Evolutionary conservation across 2,888 invertebrate genomes (phyloP), one percentile per base, ranked within the genome.

Genomic region (Aproaerema taeniolella): DNA sequence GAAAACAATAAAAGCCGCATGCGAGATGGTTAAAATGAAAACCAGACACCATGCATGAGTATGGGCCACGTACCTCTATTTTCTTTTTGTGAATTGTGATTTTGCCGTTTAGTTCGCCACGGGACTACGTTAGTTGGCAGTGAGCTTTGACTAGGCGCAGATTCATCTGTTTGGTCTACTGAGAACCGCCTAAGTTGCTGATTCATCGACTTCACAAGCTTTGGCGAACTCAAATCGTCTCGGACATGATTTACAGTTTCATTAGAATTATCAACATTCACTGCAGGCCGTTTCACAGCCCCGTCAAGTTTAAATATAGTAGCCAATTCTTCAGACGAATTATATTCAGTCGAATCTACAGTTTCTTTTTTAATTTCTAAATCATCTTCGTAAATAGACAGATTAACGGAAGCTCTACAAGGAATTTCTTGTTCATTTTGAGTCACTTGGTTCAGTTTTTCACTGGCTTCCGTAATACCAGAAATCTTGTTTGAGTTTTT

Each of bases 271-370:
- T 67, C 67, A 45, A 54, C 57, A 8, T 53, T 49, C 25, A 43
- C 41, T 39, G 44, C 42, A 24, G 47, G 53, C 38, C 54, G 45
- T 54, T 67, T 74, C 11, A 53, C 50, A 48, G 56, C 67, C 41
- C 53, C 59, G 32, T 77, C 75, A 42, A 79, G 53, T 53, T 90
- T 89, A 61, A 90, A 90, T 55, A 90, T 90, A 54, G 89, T 89
- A 15, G 90, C 90, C 51, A 90, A 71, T 61, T 90, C 90, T 59
- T 90, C 90, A 34, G 90, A 89, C 8, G 90, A 90, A 65, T 90
- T 90, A 58, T 90, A 90, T 63, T 90, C 90, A 41, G 89, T 89
- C 11, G 86, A 67, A 62, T 87, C 86, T 41, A 70, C 66, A 36
- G 66, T 54, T 42, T 85, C 81, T 50, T 65, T 81, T 50, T 73